A percentile compares a stretch with the other conserved stretches of the same genome.
phyloP scores from a whole-genome alignment of 2,888 invertebrate species.

The Apotomis betuletana region DNA sequence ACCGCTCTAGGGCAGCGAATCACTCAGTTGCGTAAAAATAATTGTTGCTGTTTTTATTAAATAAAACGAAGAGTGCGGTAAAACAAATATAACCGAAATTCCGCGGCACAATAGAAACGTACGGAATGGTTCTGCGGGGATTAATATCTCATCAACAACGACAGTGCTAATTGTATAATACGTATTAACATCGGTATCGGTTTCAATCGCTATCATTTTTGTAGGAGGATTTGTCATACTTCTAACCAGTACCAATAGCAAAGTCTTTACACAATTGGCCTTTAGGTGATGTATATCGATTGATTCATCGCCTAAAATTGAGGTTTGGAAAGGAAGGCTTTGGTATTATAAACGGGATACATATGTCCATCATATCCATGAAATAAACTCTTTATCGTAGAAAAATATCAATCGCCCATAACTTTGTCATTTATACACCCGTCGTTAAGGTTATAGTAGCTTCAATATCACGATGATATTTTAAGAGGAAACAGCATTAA shows the following conservation, averaged over 20 bases:
- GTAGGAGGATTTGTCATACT: neutral
- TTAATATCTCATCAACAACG: slow-evolving; percentile 37
- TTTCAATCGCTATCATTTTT: neutral
- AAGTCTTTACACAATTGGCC: neutral
- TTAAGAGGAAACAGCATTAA: neutral
- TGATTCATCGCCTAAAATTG: slow-evolving; percentile 7
- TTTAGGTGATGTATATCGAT: slow-evolving; percentile 23
- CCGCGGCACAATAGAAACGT: slow-evolving; percentile 16
- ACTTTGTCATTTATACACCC: neutral
- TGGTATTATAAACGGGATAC: neutral
- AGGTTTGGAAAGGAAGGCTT: neutral
- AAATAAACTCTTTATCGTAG: slow-evolving; percentile 1
- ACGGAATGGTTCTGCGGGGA: slow-evolving; percentile 26
- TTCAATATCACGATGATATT: neutral
- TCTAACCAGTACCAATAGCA: neutral
- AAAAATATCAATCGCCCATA: slow-evolving; percentile 3
- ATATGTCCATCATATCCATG: neutral
- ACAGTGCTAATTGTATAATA: neutral
- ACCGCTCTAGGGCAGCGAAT: too few relatives aligned
- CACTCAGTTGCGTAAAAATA: neutral
- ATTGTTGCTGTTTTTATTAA: slow-evolving; percentile 3
- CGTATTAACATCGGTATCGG: neutral
- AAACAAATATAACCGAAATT: slow-evolving; percentile 30
- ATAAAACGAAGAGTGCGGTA: neutral
- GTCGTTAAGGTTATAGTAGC: neutral